Evolutionary conservation across 2,888 invertebrate species (phyloP), one percentile per base, ranked within the genome.

Genomic region (Terebella lapidaria): DNA sequence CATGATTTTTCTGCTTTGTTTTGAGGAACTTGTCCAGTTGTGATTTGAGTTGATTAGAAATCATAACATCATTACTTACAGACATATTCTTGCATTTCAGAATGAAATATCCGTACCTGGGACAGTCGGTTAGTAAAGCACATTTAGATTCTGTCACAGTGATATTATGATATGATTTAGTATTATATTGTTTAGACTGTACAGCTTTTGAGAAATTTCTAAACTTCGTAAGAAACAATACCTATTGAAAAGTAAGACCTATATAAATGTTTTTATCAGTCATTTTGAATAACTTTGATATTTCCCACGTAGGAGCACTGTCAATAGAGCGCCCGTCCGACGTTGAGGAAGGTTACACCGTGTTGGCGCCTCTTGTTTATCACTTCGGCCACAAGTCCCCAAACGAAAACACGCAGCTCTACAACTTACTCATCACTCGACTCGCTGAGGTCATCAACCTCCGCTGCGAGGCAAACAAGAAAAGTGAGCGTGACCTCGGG

Each of bases 341-440:
- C 59, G 88, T 95, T 29, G 94, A 95, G 72, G 96, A 96, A 73
- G 95, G 95, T 0, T 97, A 95, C 78, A 90, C 92, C 53, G 91
- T 92, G 76, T 91, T 91, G 69, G 93, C 94, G 0, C 96, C 96
- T 0, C 81, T 95, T 1, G 91, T 94, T 0, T 96, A 91, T 77
- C 94, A 96, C 81, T 95, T 89, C 79, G 99, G 99, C 0, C 90
- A 94, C 78, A 90, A 87, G 69, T 78, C 84, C 0, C 91, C 93
- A 0, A 81, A 83, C 5, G 84, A 85, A 0, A 99, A 99, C 79
- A 81, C 88, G 3, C 87, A 90, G 3, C 83, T 96, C 0, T 96
- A 91, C 80, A 91, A 91, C 74, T 85, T 89, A 15, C 84, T 94
- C 2, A 88, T 92, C 1, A 87, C 89, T 0, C 86, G 92, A 70